phyloP scores from a whole-genome alignment of 64 coral and sea anemone genomes.

The Cladopsammia gracilis region DNA sequence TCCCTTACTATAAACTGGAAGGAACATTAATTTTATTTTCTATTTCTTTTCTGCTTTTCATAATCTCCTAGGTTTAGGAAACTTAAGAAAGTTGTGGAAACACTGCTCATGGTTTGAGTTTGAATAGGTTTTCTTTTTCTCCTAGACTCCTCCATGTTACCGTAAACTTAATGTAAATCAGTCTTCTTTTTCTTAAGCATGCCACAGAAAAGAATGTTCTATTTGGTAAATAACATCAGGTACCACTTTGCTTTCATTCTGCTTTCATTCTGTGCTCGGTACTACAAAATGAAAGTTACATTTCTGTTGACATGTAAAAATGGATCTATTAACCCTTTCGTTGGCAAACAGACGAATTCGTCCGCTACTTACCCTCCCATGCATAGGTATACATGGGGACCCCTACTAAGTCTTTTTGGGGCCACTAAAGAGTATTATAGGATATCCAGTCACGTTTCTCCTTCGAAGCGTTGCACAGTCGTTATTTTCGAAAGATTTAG shows the following conservation, averaged over 20 bases:
- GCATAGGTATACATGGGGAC: not conserved
- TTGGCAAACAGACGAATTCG: not conserved
- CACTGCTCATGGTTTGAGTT: conserved; percentile 6
- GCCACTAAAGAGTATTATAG: not conserved
- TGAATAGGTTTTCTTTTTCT: not conserved
- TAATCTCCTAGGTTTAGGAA: not conserved
- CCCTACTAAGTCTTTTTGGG: not conserved
- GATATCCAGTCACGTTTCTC: not conserved
- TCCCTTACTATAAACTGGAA: not conserved
- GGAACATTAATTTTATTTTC: not conserved
- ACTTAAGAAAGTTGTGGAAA: not conserved
- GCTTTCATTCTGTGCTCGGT: not conserved
- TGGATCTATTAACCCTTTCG: not conserved
- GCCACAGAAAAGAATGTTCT: not conserved
- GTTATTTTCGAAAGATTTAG: not conserved
- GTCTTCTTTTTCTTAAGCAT: not conserved
- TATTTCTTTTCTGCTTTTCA: not conserved
- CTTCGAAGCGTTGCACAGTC: not conserved
- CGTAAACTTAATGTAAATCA: not conserved
- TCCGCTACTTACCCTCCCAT: not conserved
- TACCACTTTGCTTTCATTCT: not conserved
- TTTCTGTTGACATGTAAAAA: not conserved
- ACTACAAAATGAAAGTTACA: not conserved
- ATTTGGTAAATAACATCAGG: not conserved
- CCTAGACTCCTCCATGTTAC: not conserved